Evolutionary conservation across 2,888 invertebrate species (phyloP).

Genomic region (Dryomyza anilis): DNA sequence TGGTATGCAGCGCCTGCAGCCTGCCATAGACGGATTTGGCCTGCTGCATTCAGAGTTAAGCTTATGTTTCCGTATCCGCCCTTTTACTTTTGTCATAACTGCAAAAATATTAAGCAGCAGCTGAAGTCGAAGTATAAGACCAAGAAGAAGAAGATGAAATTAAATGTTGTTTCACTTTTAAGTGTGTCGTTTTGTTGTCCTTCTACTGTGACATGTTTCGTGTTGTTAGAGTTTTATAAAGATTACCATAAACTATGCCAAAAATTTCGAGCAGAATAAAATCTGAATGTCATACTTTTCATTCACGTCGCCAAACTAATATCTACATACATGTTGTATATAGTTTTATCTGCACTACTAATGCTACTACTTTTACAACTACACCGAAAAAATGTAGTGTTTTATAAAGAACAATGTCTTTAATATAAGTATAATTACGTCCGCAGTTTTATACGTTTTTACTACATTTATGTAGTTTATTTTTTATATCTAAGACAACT

Average conservation of each 20-base stretch:
- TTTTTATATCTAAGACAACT: too few species aligned
- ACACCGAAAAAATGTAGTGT: too few species aligned
- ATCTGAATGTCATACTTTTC: conserved; percentile 18
- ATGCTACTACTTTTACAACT: too few species aligned
- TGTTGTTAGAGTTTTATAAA: neutral
- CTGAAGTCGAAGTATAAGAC: too few species aligned
- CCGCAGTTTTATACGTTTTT: too few species aligned
- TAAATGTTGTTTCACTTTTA: conserved; percentile 6
- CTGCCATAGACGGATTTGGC: neutral
- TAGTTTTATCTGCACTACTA: too few species aligned
- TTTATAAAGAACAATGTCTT: too few species aligned
- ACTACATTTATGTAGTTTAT: too few species aligned
- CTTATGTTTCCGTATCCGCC: conserved; percentile 16
- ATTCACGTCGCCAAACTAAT: neutral
- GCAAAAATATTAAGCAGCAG: too few species aligned
- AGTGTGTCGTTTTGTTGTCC: neutral
- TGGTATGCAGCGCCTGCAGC: neutral
- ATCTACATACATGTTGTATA: too few species aligned
- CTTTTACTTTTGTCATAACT: neutral
- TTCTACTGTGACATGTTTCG: neutral
- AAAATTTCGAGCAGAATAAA: conserved; percentile 18
- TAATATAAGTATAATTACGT: too few species aligned
- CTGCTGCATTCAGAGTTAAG: neutral
- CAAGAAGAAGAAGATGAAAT: neutral
- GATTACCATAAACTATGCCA: conserved; percentile 13